phyloP scores from a whole-genome alignment of 2,113 vertebrate species.

The western clawed frog (Xenopus tropicalis) region DNA sequence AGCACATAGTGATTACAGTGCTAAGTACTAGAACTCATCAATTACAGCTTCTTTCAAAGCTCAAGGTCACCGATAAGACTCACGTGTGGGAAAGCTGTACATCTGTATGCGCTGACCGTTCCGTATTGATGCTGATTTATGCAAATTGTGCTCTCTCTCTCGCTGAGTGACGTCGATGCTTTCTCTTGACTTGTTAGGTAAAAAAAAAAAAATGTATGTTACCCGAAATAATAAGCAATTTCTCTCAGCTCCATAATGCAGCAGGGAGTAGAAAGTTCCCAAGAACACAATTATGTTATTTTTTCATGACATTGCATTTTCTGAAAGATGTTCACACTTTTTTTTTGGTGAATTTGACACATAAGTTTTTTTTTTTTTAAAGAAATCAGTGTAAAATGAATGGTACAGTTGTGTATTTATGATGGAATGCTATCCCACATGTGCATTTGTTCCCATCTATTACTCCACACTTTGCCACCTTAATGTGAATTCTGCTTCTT shows the following conservation, averaged over 20 bases:
- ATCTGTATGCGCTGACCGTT: slow-evolving; percentile 16
- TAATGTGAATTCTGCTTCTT: background rate
- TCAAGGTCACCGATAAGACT: slow-evolving; percentile 4
- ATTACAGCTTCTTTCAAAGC: background rate
- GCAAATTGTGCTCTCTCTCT: slow-evolving; percentile 9
- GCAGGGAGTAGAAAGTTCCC: background rate
- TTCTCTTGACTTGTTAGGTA: slow-evolving; percentile 11
- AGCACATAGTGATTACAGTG: background rate
- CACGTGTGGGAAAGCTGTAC: background rate
- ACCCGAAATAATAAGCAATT: slow-evolving; percentile 12
- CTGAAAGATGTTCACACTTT: background rate
- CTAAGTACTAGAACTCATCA: background rate
- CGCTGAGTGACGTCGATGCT: background rate
- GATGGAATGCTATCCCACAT: background rate
- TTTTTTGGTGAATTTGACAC: background rate
- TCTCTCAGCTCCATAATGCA: background rate
- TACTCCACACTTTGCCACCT: background rate
- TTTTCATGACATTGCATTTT: slow-evolving; percentile 11
- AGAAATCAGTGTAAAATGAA: background rate
- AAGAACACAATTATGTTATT: background rate
- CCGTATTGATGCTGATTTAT: background rate
- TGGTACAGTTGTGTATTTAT: background rate
- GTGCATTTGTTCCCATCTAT: background rate
- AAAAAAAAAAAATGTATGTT: slow-evolving; percentile 1
- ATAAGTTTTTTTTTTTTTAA: background rate